Base-by-base conservation (phyloP, 2,888 invertebrate species). In the Archips crataeganus region DNA sequence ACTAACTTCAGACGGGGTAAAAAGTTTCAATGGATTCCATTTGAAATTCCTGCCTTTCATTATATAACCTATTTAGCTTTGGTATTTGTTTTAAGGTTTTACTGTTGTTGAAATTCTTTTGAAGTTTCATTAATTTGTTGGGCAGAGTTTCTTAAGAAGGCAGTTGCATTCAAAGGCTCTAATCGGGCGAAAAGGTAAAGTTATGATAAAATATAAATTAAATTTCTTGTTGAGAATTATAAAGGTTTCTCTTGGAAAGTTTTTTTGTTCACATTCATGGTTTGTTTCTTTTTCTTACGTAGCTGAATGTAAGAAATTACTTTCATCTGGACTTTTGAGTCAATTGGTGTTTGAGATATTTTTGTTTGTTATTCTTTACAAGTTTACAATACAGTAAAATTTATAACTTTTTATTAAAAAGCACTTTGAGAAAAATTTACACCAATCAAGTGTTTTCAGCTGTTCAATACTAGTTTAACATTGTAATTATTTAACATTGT, bases 21-120 rank as follows among this genome's bases (percentile, higher is more conserved):
- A 85, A 90, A 91, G 83, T 90, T 90, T 84, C 83, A 85, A 89
- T 88, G 85, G 84, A 86, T 87, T 89, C 90, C 83, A 87, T 89
- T 89, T 83, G 79, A 83, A 91, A 92, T 85, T 91, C 90, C 81
- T 80, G 82, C 85, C 84, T 87, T 84, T 85, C 85, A 87, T 88
- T 90, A 89, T 90, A 89, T 89, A 85, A 85, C 87, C 83, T 87
- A 85, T 88, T 89, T 86, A 80, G 82, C 84, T 87, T 85, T 84
- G 84, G 81, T 83, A 80, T 86, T 89, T 88, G 85, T 88, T 87
- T 82, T 78, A 76, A 83, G 78, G 79, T 80, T 79, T 71, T 76
- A 75, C 75, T 78, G 79, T 83, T 86, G 83, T 84, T 83, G 77
- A 81, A 87, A 87, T 87, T 87, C 85, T 87, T 87, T 83, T 75